Percentiles rank a stretch among this genome's conserved stretches.
Evolutionary conservation across 2,888 invertebrate genomes (phyloP).

Genomic region (Macrophya annulata): DNA sequence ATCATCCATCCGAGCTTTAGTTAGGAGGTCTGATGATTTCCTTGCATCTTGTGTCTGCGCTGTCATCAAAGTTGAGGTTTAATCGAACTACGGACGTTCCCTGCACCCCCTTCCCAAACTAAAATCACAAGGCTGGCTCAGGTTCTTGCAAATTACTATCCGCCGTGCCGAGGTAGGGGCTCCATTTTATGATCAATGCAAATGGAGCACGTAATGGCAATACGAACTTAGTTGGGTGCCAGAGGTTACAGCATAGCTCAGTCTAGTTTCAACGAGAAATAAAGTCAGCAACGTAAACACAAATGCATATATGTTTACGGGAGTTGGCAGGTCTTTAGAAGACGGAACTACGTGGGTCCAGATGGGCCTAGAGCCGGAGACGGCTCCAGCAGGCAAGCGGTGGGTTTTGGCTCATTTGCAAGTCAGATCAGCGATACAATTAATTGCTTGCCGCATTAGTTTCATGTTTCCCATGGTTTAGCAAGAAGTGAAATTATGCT

Average conservation of each 20-base stretch:
- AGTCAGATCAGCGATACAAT: slow-evolving; percentile 56
- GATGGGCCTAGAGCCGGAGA: slow-evolving; percentile 40
- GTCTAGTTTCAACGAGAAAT: slow-evolving; percentile 16
- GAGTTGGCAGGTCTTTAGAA: slow-evolving; percentile 23
- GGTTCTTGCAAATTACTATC: background rate
- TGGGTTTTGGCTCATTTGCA: slow-evolving; percentile 54
- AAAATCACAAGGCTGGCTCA: background rate
- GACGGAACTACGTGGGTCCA: slow-evolving; percentile 39
- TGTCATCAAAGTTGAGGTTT: background rate
- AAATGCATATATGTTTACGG: slow-evolving; percentile 23
- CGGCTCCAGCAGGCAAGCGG: slow-evolving; percentile 27
- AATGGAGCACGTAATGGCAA: slow-evolving; percentile 7
- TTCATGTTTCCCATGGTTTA: slow-evolving; percentile 48
- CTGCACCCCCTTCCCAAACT: background rate
- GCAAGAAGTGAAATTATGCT: slow-evolving; percentile 52
- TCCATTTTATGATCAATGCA: slow-evolving; percentile 9
- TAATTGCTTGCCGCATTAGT: slow-evolving; percentile 57
- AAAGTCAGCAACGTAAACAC: slow-evolving; percentile 35
- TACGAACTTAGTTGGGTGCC: slow-evolving; percentile 25
- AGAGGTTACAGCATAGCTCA: background rate
- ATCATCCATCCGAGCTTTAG: too few species aligned
- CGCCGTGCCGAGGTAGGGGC: background rate
- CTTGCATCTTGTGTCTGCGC: background rate
- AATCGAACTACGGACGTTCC: background rate
- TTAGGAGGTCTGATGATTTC: too few species aligned